Base-by-base conservation (phyloP, 2,113 vertebrate species). In the Dryoscopus gambensis region DNA sequence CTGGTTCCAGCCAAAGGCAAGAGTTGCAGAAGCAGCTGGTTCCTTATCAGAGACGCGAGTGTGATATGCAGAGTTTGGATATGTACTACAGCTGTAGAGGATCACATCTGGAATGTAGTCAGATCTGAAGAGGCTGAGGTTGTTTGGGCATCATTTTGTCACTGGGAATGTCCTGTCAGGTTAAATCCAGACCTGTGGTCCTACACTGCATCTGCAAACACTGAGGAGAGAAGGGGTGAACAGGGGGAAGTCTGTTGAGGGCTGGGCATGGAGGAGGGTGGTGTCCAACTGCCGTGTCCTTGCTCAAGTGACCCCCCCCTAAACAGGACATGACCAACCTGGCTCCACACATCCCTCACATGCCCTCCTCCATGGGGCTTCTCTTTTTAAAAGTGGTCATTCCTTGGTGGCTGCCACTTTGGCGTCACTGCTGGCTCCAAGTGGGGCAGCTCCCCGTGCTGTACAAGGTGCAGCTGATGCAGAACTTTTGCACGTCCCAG, bases 221-320 rank as follows among this genome's bases (percentile, higher is more conserved):
- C 24, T 0, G 0, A 24, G 19, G 19, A 64, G 13, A 42, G 71
- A 55, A 28, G n/a, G 5, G 42, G 30, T 8, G 11, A 46, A 55
- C 35, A 25, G 11, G 23, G n/a, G 19, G 30, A 50, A 39, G 14
- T 12, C 20, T 74, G 28, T 42, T 3, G 17, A 37, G 21, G 19
- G 20, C 4, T 69, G 59, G 59, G 28, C 16, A 22, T 35, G 59
- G 46, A 68, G 76, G 31, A 65, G 10, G 56, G 11, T 15, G 42
- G 16, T 57, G 40, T n/a, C n/a, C 55, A 39, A 0, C 33, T 21
- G 12, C 52, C 4, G 2, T 40, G 24, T 53, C n/a, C 78, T 79
- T 0, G 0, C 13, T 55, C 10, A 9, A 9, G 35, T 42, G 37
- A 15, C 31, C 11, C 4, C 31, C 11, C 4, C 3, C 8, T 1